Conservation (phyloP, 2,113 vertebrate genomes). For the Pleuronectes platessa region DNA sequence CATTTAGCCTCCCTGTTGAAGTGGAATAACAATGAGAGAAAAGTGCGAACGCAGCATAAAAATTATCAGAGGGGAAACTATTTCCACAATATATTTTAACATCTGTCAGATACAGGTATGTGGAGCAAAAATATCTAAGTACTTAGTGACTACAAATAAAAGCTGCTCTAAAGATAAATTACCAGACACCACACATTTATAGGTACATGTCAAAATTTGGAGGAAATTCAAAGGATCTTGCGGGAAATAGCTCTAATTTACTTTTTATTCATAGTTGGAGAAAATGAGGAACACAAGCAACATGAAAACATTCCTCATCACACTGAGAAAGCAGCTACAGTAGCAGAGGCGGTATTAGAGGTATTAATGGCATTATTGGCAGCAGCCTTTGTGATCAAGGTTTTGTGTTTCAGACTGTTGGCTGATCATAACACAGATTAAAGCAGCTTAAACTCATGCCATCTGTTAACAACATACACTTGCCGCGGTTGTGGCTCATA, state of each 20-base stretch:
- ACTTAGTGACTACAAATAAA: background rate
- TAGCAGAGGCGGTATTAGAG: slow-evolving; percentile 6
- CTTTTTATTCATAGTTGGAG: background rate
- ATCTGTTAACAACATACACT: slow-evolving; percentile 55
- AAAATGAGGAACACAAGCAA: background rate
- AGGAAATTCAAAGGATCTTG: background rate
- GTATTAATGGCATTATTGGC: slow-evolving; percentile 32
- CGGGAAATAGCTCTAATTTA: background rate
- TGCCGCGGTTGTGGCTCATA: slow-evolving; percentile 26
- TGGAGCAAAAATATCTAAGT: background rate
- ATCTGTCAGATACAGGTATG: background rate
- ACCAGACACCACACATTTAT: too few relatives aligned
- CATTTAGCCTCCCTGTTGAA: slow-evolving; percentile 60
- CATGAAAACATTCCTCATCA: background rate
- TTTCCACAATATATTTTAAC: background rate
- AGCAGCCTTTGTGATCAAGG: slow-evolving; percentile 30
- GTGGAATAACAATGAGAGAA: slow-evolving; percentile 41
- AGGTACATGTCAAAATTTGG: background rate
- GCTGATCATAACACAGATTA: slow-evolving; percentile 71
- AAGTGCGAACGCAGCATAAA: slow-evolving; percentile 14
- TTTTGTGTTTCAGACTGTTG: slow-evolving; percentile 41
- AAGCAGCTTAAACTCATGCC: slow-evolving; percentile 68
- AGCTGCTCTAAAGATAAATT: background rate
- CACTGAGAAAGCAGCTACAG: background rate
- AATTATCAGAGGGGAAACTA: background rate